Evolutionary conservation across 1,140 invertebrate genomes (phyloP).

Genomic region (Arctopsyche grandis): DNA sequence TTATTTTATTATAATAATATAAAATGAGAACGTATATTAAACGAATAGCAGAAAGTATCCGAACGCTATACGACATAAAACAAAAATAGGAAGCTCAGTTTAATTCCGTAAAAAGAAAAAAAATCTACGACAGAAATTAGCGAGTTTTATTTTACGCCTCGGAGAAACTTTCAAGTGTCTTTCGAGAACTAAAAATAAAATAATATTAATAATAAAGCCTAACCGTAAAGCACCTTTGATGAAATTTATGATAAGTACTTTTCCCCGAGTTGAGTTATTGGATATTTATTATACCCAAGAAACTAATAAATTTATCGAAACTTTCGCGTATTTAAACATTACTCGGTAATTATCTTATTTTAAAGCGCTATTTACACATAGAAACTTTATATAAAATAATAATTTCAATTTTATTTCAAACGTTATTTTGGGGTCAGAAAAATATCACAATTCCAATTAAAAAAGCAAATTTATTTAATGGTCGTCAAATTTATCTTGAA

Average conservation of each 20-base stretch:
- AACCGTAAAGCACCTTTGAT: conserved; percentile 16
- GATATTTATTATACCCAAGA: conserved; percentile 24
- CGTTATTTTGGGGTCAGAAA: too few relatives aligned
- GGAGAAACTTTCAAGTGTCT: neutral
- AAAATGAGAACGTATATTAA: neutral
- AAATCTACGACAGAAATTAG: neutral
- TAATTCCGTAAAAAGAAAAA: neutral
- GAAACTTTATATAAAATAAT: too few relatives aligned
- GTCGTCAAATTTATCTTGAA: too few relatives aligned
- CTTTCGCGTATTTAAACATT: conserved; percentile 19
- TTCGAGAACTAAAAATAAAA: neutral
- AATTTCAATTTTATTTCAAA: too few relatives aligned
- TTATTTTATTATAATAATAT: neutral
- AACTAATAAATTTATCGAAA: conserved; percentile 26
- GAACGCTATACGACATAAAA: too few relatives aligned
- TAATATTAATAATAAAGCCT: neutral
- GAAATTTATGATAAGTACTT: conserved; percentile 25
- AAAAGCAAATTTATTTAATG: too few relatives aligned
- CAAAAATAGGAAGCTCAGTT: neutral
- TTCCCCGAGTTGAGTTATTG: conserved; percentile 8
- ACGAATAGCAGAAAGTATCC: too few relatives aligned
- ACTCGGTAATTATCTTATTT: neutral
- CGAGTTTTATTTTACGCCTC: too few relatives aligned
- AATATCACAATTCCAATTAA: too few relatives aligned
- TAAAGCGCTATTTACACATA: neutral